A percentile compares a stretch with the other conserved stretches of the same genome.
Evolutionary conservation across 2,888 invertebrate genomes (phyloP).

Genomic region (Hyposoter dolosus): DNA sequence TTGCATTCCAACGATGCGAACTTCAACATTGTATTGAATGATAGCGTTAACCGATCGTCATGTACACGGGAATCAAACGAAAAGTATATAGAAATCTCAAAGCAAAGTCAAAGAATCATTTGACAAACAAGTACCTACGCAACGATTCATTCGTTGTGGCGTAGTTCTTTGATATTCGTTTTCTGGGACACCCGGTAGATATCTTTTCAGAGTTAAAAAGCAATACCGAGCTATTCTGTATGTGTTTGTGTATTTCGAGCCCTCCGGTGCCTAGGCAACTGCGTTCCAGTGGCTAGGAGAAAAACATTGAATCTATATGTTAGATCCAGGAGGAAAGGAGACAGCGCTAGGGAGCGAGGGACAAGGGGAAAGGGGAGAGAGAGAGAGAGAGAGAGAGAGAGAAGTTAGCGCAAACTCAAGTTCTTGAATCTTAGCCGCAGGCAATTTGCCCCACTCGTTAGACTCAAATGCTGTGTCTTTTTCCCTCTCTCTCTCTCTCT

Average conservation of each 20-base stretch:
- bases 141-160: neutral
- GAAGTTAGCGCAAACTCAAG: slow-evolving; percentile 85
- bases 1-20: too few relatives aligned
- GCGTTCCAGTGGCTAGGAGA: slow-evolving; percentile 20
- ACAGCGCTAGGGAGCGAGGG: slow-evolving; percentile 84
- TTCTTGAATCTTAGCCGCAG: slow-evolving; percentile 79
- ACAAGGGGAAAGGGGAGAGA: slow-evolving; percentile 85
- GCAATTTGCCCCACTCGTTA: slow-evolving; percentile 83
- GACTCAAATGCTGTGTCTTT: slow-evolving; percentile 18
- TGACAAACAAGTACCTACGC: neutral
- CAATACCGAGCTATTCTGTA: slow-evolving; percentile 1
- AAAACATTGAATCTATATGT: slow-evolving; percentile 15
- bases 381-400: slow-evolving; percentile 86
- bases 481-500: slow-evolving; percentile 54
- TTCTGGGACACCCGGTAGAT: neutral
- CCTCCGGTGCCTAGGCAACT: slow-evolving; percentile 35
- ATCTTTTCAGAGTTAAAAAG: slow-evolving; percentile 11
- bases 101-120: too few relatives aligned
- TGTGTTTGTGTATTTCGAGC: neutral
- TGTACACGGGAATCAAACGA: too few relatives aligned
- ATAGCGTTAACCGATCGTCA: too few relatives aligned
- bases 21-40: too few relatives aligned
- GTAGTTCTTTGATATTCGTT: neutral
- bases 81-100: too few relatives aligned
- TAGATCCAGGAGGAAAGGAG: slow-evolving; percentile 12